Evolutionary conservation across 2,113 vertebrate genomes (phyloP), one percentile per base, ranked within the genome.

Genomic region (Aphyosemion australe): DNA sequence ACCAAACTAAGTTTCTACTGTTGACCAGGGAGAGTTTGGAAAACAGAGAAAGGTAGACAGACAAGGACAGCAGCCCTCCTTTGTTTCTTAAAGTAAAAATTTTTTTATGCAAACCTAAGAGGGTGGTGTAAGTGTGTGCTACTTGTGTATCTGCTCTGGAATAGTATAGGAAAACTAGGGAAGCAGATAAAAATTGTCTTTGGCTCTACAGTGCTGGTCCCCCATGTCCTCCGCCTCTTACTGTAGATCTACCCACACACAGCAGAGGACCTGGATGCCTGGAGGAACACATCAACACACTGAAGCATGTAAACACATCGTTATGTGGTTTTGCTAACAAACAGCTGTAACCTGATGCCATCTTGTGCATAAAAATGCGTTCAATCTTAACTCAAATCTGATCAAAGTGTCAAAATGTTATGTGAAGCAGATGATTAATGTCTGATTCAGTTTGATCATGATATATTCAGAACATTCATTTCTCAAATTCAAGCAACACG

Each of bases 201-300:
- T 69, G 79, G 72, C 81, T 87, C 75, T 86, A 81, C 61, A 80
- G 41, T 74, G 72, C 72, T 73, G 72, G 78, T 86, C 71, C 69
- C 72, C 72, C 71, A 78, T 72, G 65, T 84, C 76, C 77, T 84
- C 65, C 55, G 52, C 83, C 87, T 82, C 77, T 79, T 85, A 86
- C 76, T 84, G 89, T 72, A 82, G 74, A 73, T 83, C 87, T 89
- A 86, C 86, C 84, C 83, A 88, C 86, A 86, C 84, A 88, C 76
- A 84, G 75, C 79, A 87, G 76, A 83, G 84, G 83, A 80, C 67
- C 71, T 76, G 79, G 72, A 83, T 65, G 83, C 84, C 84, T 87
- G 82, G 78, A 89, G 86, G 83, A 90, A 89, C 70, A 84, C 79
- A 90, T 84, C 77, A 76, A 83, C 77, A 89, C 81, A 84, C 83